Evolutionary conservation across 2,797 vertebrate species (phyloP).

Genomic region (Cirrhinus molitorella): DNA sequence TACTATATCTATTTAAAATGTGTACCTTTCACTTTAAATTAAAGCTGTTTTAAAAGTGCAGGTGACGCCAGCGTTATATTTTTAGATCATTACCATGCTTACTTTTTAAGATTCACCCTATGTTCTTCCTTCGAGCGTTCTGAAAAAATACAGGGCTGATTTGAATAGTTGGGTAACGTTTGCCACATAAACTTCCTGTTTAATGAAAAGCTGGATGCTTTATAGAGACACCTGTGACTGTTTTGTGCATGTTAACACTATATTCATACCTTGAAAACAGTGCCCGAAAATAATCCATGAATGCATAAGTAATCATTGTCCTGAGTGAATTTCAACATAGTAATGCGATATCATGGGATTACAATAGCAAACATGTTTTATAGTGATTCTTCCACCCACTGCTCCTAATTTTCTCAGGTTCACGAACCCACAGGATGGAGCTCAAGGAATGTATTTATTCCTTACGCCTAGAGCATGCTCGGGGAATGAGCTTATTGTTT

Average conservation of each 20-base stretch:
- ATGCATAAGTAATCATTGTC: constrained; percentile 21
- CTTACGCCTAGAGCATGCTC: constrained; percentile 28
- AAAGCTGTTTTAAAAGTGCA: not conserved
- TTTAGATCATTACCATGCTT: constrained; percentile 23
- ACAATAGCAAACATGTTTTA: not conserved
- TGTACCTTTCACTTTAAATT: not conserved
- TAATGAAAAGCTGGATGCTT: not conserved
- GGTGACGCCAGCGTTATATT: not conserved
- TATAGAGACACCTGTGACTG: constrained; percentile 10
- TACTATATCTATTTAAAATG: not conserved
- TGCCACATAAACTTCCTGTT: not conserved
- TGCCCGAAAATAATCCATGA: constrained; percentile 16
- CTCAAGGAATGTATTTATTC: constrained; percentile 26
- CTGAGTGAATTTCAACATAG: not conserved
- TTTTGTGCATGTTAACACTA: not conserved
- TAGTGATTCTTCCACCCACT: constrained; percentile 14
- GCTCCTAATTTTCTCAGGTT: constrained; percentile 34
- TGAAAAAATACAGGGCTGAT: constrained; percentile 4
- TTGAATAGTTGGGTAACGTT: constrained; percentile 12
- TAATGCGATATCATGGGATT: constrained; percentile 24
- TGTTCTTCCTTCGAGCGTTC: constrained; percentile 22
- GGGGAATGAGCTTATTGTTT: constrained; percentile 16
- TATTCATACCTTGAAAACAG: constrained; percentile 1
- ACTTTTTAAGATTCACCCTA: constrained; percentile 12
- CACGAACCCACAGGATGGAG: not conserved